phyloP scores from a whole-genome alignment of 2,113 vertebrate genomes.

The Machaerirhynchus nigripectus region DNA sequence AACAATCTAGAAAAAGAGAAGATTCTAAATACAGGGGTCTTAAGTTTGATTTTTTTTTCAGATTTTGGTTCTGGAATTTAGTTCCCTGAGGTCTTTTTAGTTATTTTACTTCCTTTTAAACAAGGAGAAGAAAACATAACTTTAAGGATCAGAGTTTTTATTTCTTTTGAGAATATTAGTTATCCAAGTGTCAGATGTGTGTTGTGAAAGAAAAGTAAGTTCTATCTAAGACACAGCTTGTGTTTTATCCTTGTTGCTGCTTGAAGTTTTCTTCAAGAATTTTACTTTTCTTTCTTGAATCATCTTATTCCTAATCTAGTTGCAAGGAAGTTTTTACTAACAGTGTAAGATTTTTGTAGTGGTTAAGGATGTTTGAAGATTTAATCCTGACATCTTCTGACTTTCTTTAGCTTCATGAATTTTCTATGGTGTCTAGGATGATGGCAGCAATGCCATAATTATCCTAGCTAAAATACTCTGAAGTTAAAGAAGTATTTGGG shows the following conservation, averaged over 20 bases:
- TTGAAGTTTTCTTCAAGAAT: not conserved
- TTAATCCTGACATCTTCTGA: not conserved
- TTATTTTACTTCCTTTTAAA: not conserved
- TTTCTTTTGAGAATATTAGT: not conserved
- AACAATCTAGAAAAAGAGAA: not conserved
- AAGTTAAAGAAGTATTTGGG: not conserved
- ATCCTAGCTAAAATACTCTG: not conserved
- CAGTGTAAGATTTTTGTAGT: not conserved
- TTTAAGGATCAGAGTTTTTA: not conserved
- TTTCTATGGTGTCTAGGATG: not conserved
- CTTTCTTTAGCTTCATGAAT: not conserved
- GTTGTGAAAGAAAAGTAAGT: not conserved
- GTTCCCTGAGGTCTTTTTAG: not conserved
- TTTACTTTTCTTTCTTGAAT: not conserved
- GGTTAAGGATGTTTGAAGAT: not conserved
- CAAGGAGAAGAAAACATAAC: not conserved
- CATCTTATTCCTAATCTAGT: not conserved
- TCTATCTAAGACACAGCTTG: not conserved
- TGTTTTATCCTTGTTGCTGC: not conserved
- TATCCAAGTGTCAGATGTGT: not conserved
- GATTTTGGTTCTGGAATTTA: not conserved
- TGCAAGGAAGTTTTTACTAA: not conserved
- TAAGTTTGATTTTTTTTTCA: not conserved
- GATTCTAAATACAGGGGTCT: not conserved
- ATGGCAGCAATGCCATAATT: not conserved